These are phyloP conservation scores for Ciona savignyi DNA, from an alignment of 23 tunicate genomes.

Conservation along the genomic window DNA sequence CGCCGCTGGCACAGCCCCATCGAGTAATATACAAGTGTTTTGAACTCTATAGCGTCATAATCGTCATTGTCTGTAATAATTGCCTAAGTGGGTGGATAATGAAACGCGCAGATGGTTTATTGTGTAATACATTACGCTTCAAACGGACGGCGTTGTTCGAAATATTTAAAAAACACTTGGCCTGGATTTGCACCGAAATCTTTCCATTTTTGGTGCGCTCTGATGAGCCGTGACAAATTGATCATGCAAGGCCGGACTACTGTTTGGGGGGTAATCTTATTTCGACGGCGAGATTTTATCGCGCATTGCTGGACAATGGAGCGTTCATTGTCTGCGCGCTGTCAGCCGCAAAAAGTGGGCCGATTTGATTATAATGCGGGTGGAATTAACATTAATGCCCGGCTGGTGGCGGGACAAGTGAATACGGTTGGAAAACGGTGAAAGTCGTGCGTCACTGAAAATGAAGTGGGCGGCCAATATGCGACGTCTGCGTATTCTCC, in stretches of 20 bases:
- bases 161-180: background rate
- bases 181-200: background rate
- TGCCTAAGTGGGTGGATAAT: background rate
- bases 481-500: too few relatives aligned
- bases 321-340: background rate
- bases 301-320: background rate
- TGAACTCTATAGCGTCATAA: background rate
- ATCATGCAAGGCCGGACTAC: background rate
- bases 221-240: background rate
- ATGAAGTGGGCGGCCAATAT: too few relatives aligned
- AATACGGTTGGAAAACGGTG: too few relatives aligned
- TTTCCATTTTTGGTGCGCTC: background rate
- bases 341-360: background rate
- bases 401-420: background rate
- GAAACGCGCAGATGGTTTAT: background rate
- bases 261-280: background rate
- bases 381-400: background rate
- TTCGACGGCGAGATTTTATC: background rate
- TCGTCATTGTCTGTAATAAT: background rate
- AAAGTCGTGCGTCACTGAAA: too few relatives aligned
- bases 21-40: background rate
- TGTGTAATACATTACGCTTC: background rate
- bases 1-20: background rate
- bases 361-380: background rate
- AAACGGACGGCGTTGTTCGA: background rate